These are phyloP conservation scores for Empis stercorea DNA, from an alignment of 2,888 invertebrate species.

Conservation along the genomic window DNA sequence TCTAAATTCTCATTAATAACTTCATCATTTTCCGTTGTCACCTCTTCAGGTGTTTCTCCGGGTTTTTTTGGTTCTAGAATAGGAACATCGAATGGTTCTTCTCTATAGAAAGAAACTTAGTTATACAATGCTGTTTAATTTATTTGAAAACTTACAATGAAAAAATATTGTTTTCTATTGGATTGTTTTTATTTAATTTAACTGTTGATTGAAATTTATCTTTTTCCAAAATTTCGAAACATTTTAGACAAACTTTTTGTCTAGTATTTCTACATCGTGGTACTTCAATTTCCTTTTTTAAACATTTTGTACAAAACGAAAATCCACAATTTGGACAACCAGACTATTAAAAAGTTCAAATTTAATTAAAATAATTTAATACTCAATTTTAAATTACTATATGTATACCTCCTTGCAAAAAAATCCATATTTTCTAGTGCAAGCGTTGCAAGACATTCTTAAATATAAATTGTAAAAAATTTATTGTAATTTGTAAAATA, in stretches of 20 bases:
- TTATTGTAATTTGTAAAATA: no score
- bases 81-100: constrained; percentile 20
- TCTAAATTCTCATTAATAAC: constrained; percentile 31
- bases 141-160: no score
- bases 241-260: constrained; percentile 43
- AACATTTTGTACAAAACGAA: constrained; percentile 71
- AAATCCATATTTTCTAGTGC: constrained; percentile 54
- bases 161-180: no score
- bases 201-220: neutral
- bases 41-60: constrained; percentile 6
- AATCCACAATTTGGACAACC: constrained; percentile 75
- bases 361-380: neutral
- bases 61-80: constrained; percentile 22
- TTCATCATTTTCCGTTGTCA: constrained; percentile 15
- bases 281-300: constrained; percentile 55
- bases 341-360: constrained; percentile 40
- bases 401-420: constrained; percentile 54
- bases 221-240: constrained; percentile 10
- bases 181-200: no score
- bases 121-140: no score
- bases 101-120: constrained; percentile 14
- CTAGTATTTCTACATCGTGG: constrained; percentile 43
- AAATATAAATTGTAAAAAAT: no score
- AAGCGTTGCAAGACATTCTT: constrained; percentile 59
- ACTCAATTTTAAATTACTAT: constrained; percentile 4